These are phyloP conservation scores for Scaptomyza parva DNA, from an alignment of 2,888 invertebrate genomes.

Conservation along the genomic window DNA sequence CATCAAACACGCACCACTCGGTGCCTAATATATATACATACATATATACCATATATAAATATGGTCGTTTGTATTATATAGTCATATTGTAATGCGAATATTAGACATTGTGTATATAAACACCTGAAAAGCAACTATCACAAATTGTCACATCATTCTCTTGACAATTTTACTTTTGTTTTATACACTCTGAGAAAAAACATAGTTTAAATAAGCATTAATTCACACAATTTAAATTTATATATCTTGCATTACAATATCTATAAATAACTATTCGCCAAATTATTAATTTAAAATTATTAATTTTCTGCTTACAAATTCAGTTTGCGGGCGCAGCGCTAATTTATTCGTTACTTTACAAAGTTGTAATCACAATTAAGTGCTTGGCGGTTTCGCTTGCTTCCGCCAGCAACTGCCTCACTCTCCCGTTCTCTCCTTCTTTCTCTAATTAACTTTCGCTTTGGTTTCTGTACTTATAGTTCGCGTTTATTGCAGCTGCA, in stretches of 20 bases:
- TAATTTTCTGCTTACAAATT: slow-evolving; percentile 12
- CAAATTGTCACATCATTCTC: slow-evolving; percentile 36
- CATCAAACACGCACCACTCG: slow-evolving; percentile 39
- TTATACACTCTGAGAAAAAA: too few species aligned
- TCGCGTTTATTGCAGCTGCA: slow-evolving; percentile 32
- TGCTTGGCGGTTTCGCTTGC: slow-evolving; percentile 26
- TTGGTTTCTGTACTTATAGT: not conserved
- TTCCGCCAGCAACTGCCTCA: slow-evolving; percentile 18
- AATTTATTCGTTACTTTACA: slow-evolving; percentile 21
- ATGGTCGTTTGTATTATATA: not conserved
- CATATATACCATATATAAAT: too few species aligned
- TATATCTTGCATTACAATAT: too few species aligned
- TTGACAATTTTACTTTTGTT: slow-evolving; percentile 11
- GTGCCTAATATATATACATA: slow-evolving; percentile 2
- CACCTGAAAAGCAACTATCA: slow-evolving; percentile 7
- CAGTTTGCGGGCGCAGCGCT: slow-evolving; percentile 8
- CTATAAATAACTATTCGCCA: too few species aligned
- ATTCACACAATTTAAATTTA: too few species aligned
- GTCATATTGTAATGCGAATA: slow-evolving; percentile 21
- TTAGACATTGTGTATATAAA: slow-evolving; percentile 2
- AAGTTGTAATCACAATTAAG: slow-evolving; percentile 49
- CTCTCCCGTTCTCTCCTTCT: not conserved
- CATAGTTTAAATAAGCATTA: too few species aligned
- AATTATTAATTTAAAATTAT: slow-evolving; percentile 6
- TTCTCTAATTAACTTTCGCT: not conserved